Evolutionary conservation across 2,888 invertebrate species (phyloP), one percentile per base, ranked within the genome.

Genomic region (Hirudinaria manillensis): DNA sequence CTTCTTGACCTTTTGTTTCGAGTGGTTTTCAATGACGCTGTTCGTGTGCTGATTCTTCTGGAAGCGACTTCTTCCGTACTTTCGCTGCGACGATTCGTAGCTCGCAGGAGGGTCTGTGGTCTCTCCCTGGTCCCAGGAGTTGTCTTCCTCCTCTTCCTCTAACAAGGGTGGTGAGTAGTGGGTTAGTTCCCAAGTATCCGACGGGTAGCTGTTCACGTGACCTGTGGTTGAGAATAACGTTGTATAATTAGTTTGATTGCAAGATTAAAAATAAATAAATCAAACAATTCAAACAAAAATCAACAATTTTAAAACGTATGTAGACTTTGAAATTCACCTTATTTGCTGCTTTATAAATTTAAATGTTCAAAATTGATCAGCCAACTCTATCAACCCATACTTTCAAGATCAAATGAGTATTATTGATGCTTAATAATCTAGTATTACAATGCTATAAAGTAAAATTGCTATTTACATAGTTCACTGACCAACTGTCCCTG

Each of bases 1-100:
- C 36, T 68, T 68, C 21, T 68, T 68, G 32, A 68, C 36, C 32
- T 68, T 68, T n/a, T 68, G 29, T 21, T 68, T 68, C 21, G 68
- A 24, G 16, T 32, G 34, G 13, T 10, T 34, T n/a, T 68, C 68
- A 32, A 32, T 34, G 13, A 34, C 36, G n/a, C 36, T 68, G 36
- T 32, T 32, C 10, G 68, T 68, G 29, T 34, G n/a, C n/a, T n/a
- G n/a, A 13, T 68, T 68, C 32, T 68, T 68, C 36, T 68, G 68
- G 36, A 68, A 68, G 29, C 36, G 68, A 13, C 10, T 34, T 68
- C 32, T 68, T 10, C 36, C 36, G 13, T 29, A 10, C 66, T 65
- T 13, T 19, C 10, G 6, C 34, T 34, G 36, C 36, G 1, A 7
- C 16, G 68, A 2, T 61, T 61, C 61, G 21, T 29, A 27, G 24